Evolutionary conservation across 2,888 invertebrate genomes (phyloP).

Genomic region (Leucophenga montana): DNA sequence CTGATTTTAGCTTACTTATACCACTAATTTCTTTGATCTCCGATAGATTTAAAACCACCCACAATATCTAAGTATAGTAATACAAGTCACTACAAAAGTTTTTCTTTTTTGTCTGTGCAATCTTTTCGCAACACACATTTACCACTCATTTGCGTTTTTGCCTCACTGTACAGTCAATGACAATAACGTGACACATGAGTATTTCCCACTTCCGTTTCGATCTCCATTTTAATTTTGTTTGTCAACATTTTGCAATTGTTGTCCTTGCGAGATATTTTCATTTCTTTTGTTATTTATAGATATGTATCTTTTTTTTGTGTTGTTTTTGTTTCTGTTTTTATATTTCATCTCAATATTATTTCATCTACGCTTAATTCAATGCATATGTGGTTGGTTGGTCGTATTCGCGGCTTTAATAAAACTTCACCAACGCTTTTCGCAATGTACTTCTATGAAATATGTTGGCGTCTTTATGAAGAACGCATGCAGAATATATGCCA

Average conservation of each 20-base stretch:
- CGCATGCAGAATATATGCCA: neutral
- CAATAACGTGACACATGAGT: conserved; percentile 57
- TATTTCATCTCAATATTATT: neutral
- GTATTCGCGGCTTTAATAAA: neutral
- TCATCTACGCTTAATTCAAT: neutral
- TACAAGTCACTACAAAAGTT: no score
- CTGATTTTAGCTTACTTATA: no score
- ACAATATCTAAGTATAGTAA: no score
- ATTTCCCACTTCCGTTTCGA: conserved; percentile 30
- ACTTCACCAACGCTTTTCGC: neutral
- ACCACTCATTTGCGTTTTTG: neutral
- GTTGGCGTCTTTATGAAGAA: neutral
- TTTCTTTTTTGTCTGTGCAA: no score
- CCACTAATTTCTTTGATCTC: no score
- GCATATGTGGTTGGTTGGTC: neutral
- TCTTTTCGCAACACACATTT: no score
- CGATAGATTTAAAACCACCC: no score
- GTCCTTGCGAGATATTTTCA: neutral
- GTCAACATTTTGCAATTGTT: conserved; percentile 18
- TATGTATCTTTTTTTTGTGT: neutral
- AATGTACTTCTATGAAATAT: neutral
- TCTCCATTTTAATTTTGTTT: conserved; percentile 11
- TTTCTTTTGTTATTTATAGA: neutral
- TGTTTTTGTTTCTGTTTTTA: neutral
- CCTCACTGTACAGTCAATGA: conserved; percentile 21